Conservation (phyloP, 2,797 vertebrate species). For the Streptopelia turtur region DNA sequence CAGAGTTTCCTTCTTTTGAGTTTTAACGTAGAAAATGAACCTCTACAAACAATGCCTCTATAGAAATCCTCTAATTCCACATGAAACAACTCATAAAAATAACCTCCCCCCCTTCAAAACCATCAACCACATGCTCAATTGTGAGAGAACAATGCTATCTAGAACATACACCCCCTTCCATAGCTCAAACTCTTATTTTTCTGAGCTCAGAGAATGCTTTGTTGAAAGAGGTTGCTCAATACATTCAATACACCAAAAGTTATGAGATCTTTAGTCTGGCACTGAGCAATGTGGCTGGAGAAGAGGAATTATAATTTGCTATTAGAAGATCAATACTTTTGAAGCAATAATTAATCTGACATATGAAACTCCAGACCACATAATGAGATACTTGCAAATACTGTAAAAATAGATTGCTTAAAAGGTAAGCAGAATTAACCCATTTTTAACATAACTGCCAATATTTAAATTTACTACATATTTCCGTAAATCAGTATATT, state of each 20-base stretch:
- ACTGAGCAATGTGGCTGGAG: not conserved
- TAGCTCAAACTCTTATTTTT: not conserved
- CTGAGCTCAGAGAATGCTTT: slow-evolving; percentile 2
- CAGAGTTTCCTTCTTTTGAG: slow-evolving; percentile 52
- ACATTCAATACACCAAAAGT: not conserved
- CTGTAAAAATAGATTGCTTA: not conserved
- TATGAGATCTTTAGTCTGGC: not conserved
- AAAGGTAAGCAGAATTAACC: not conserved
- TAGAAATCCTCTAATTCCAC: slow-evolving; percentile 60
- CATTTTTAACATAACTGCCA: not conserved
- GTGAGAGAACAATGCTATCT: slow-evolving; percentile 64
- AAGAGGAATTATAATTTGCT: not conserved
- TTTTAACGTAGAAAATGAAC: slow-evolving; percentile 61
- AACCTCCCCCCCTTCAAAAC: not conserved
- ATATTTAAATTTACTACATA: not conserved
- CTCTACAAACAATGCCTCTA: slow-evolving; percentile 61
- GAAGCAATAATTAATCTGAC: not conserved
- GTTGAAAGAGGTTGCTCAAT: not conserved
- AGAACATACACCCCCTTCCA: not conserved
- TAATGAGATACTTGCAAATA: not conserved
- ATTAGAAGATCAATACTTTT: not conserved
- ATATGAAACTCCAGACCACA: not conserved
- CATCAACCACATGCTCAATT: slow-evolving; percentile 32
- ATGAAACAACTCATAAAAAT: slow-evolving; percentile 56
- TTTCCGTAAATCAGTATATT: slow-evolving; percentile 3